A percentile compares a stretch with the other conserved stretches of the same genome.
Conservation (phyloP, 2,113 vertebrate species). For the Panthera uncia region DNA sequence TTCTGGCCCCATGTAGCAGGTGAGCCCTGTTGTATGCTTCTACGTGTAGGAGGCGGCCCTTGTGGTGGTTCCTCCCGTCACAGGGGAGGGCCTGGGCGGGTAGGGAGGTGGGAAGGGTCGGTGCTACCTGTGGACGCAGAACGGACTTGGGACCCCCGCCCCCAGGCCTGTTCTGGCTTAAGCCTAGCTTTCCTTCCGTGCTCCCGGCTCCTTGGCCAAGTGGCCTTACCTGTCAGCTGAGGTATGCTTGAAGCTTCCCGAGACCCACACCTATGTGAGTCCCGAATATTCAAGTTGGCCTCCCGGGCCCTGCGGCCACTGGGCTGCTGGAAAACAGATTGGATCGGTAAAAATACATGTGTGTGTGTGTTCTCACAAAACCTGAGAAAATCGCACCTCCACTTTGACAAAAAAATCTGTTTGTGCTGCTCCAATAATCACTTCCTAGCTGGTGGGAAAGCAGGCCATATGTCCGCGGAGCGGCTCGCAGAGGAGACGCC, state of each 20-base stretch:
- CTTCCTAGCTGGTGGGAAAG: conserved; percentile 81
- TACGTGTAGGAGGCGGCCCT: not conserved
- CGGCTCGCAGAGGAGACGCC: conserved; percentile 69
- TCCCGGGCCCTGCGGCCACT: conserved; percentile 83
- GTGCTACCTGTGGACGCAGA: not conserved
- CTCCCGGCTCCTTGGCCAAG: not conserved
- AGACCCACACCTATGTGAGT: conserved; percentile 59
- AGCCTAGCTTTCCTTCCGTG: not conserved
- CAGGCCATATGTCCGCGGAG: conserved; percentile 83
- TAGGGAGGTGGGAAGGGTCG: not conserved
- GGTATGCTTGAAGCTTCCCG: conserved; percentile 42
- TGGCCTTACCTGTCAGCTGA: not conserved
- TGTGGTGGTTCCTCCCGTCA: not conserved
- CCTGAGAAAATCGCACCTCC: conserved; percentile 89
- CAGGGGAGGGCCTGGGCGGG: not conserved
- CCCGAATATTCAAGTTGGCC: conserved; percentile 69
- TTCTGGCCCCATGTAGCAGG: not conserved
- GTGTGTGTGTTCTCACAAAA: conserved; percentile 87
- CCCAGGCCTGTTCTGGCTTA: rapidly evolving
- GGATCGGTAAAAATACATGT: conserved; percentile 86
- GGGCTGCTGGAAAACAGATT: conserved; percentile 85
- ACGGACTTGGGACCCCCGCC: too few species aligned
- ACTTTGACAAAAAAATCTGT: conserved; percentile 86
- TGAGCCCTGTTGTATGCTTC: not conserved
- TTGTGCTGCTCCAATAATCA: conserved; percentile 83